Base-by-base conservation (phyloP, 2,888 invertebrate species). In the Prosopocoilus inquinatus region DNA sequence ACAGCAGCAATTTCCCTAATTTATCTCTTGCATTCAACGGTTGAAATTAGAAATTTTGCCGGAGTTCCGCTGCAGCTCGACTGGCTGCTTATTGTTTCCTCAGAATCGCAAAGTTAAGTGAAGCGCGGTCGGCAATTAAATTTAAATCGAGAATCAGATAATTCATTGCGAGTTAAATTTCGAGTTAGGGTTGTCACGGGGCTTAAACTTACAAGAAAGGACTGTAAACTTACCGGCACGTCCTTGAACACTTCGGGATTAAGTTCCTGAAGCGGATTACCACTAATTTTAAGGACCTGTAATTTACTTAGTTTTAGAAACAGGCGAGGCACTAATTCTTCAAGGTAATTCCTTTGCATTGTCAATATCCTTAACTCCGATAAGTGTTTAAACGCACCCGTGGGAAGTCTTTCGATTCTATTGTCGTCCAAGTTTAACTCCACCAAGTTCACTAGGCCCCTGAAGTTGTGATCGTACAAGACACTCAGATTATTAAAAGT, bases 211-310 rank as follows among this genome's bases (percentile, higher is more conserved):
- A 43, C 33, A 39, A 38, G 51, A 49, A 47, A 43, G 47, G 32
- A 13, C 35, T 9, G 5, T n/a, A 32, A 46, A 72, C 81, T 79
- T 73, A 84, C 84, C 75, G 81, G 79, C 63, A 84, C 79, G 76
- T 90, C 90, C 71, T 87, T 88, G 75, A 90, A 89, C 46, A 88
- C 88, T 77, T 91, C 91, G 8, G 90, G 89, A 69, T 86, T 85
- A 56, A 92, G 80, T 70, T 90, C 88, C 48, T 81, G 78, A 47
- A 91, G 75, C 45, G 87, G 85, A 78, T 92, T 92, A 63, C 85
- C 83, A 74, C 89, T 89, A 63, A 92, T 78, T 76, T 90, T 88
- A 62, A 92, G 79, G 71, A 82, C 81, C 66, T 83, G 82, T 61
- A 92, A 80, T 71, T 87, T 88, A 47, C 83, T 84, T 53, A 92